Evolutionary conservation across 2,113 vertebrate species (phyloP), one percentile per base, ranked within the genome.

Genomic region (Rhizomys pruinosus): DNA sequence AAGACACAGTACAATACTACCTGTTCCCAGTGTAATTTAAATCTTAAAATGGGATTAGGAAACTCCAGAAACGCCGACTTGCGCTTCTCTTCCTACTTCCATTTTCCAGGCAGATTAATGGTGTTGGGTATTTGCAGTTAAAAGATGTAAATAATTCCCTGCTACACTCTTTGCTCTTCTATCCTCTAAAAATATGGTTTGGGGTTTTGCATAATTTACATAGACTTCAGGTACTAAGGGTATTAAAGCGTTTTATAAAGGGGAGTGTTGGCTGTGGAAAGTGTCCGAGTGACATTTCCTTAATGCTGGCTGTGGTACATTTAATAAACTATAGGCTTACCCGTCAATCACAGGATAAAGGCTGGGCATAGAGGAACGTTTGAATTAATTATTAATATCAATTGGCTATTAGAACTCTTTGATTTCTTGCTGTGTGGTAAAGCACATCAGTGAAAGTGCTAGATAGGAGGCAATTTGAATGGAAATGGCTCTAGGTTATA

Each of bases 371-470:
- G 64, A 95, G 61, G 86, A 96, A 96, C 93, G 23, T 82, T 95
- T 97, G 90, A 92, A 97, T 98, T 98, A 97, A 98, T 98, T 97
- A 97, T 96, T 96, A 96, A 96, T 97, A 97, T 90, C 91, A 97
- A 61, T 78, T 81, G 96, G 69, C 63, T 91, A 90, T 97, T 92
- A 95, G 77, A 94, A 91, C 15, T 76, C 92, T 71, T 94, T 98
- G 63, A 29, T 97, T 97, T 96, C 92, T 97, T 96, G 89, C 87
- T 96, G 96, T 90, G 78, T 92, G 76, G 91, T 84, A 96, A 55
- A 96, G 25, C 22, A 85, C 63, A 90, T 82, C 90, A 20, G 79
- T 96, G 47, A 42, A 97, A 64, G 55, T 42, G 44, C 73, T 87
- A 93, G 87, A 72, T 74, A 77, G 72, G 10, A 77, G 72, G 89